These are phyloP conservation scores for Motacilla alba DNA, from an alignment of 2,113 vertebrate species.

Conservation along the genomic window DNA sequence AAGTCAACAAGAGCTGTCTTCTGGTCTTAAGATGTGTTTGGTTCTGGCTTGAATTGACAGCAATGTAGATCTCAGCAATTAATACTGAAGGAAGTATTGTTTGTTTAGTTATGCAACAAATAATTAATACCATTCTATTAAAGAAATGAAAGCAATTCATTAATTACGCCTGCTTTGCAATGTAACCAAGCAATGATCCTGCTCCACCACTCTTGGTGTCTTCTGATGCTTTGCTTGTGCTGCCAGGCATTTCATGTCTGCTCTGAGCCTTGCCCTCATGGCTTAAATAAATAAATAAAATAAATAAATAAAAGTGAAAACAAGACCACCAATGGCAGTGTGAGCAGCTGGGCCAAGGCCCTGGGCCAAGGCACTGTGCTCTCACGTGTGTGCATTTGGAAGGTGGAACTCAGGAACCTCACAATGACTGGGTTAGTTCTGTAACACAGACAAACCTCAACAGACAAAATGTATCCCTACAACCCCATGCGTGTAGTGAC, in stretches of 20 bases:
- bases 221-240: background rate
- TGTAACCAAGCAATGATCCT: background rate
- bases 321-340: background rate
- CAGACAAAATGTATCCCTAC: background rate
- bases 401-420: background rate
- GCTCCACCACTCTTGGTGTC: background rate
- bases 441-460: background rate
- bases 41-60: background rate
- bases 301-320: too few species aligned
- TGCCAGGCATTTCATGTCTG: background rate
- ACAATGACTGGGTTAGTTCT: background rate
- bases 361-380: background rate
- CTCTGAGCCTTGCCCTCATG: background rate
- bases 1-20: background rate
- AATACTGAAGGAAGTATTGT: background rate
- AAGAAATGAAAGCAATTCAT: background rate
- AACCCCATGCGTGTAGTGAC: background rate
- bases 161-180: background rate
- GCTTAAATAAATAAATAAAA: background rate
- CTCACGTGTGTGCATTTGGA: rapidly evolving
- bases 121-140: background rate
- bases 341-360: background rate
- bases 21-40: background rate
- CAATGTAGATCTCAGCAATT: background rate
- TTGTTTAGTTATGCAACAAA: background rate